Evolutionary conservation across 2,888 invertebrate species (phyloP), one percentile per base, ranked within the genome.

Genomic region (Cryptocephalus primarius): DNA sequence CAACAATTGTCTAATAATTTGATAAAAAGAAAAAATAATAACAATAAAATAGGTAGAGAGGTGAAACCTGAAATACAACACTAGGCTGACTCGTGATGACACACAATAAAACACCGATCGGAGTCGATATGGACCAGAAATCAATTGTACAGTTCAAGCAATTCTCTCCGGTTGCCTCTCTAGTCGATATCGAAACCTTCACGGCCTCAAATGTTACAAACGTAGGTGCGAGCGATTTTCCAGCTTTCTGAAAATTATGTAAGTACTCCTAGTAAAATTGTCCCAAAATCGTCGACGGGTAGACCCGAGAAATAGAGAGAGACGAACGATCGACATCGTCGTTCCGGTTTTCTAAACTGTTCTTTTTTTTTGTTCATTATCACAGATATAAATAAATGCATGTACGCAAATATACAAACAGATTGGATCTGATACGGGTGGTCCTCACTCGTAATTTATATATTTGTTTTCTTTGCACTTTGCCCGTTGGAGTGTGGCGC

Each of bases 381-480:
- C 71, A 71, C 71, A 71, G 71, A 71, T 71, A 71, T 65, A 68
- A 70, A 60, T 70, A 70, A 71, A 71, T 71, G 71, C 70, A 68
- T 70, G 65, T 69, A 67, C 67, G 69, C 67, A 65, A 66, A 68
- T 68, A 63, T 67, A 69, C 67, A 69, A 22, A 65, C 63, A 63
- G 62, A 65, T 67, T 66, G 65, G 63, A 61, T 62, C 55, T 36
- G 36, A 36, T n/a, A 11, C 12, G 11, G 12, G 48, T 47, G 49
- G 51, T 45, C 33, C 49, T 54, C 54, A 55, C 55, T 53, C 55
- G 53, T 55, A 56, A 46, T 52, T 49, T 4, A 11, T 55, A 53
- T 53, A 53, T 45, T 50, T 56, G 50, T 53, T 48, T 48, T 11
- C 36, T 36, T 69, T 70, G 70, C 70, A 70, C 70, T 65, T 67